A percentile compares a stretch with the other conserved stretches of the same genome.
Conservation (phyloP, 2,113 vertebrate genomes). For the Phalacrocorax brasilianus region DNA sequence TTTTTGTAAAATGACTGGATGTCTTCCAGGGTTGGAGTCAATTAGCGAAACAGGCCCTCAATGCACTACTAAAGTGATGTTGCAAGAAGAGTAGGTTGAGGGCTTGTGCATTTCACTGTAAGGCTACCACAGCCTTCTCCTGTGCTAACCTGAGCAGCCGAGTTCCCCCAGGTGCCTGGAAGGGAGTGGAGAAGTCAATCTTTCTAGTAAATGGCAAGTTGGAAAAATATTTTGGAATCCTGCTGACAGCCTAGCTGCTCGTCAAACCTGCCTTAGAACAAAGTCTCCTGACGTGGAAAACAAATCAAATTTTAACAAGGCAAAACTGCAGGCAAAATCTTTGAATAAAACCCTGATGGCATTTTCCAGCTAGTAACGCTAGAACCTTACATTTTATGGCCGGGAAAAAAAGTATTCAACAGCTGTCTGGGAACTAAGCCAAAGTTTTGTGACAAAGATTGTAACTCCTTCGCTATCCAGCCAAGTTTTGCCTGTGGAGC, state of each 20-base stretch:
- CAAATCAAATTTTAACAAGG: constrained; percentile 13
- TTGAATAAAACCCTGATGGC: not conserved
- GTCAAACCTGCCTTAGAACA: not conserved
- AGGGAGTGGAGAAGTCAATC: not conserved
- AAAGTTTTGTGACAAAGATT: not conserved
- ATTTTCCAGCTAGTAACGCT: constrained; percentile 7
- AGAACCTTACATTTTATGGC: not conserved
- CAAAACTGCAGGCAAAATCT: not conserved
- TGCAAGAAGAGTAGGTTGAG: not conserved
- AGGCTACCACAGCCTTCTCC: not conserved
- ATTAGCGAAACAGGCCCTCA: not conserved
- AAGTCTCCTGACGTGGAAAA: not conserved
- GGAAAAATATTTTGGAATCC: not conserved
- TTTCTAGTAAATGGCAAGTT: not conserved
- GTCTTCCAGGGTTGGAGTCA: not conserved
- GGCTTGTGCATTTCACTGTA: not conserved
- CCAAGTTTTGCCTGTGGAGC: not conserved
- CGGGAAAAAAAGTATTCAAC: not conserved
- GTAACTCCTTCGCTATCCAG: not conserved
- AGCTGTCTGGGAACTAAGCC: not conserved
- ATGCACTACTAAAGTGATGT: not conserved
- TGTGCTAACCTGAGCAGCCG: not conserved
- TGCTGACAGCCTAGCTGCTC: not conserved
- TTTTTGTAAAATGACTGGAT: not conserved
- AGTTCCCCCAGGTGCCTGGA: not conserved